Base-by-base conservation (phyloP, 2,888 invertebrate genomes). In the Cheilosia soror region DNA sequence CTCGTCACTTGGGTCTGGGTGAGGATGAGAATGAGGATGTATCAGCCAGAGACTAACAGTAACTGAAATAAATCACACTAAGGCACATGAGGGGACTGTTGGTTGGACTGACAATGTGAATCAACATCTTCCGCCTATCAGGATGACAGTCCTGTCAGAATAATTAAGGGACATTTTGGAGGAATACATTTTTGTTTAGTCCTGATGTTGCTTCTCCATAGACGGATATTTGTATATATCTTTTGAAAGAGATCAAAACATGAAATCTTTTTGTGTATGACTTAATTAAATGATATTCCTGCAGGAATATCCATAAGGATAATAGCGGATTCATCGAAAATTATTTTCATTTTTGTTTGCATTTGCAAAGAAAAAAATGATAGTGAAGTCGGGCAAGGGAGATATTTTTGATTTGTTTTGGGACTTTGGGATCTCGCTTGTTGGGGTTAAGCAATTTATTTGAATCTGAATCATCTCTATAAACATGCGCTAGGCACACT, bases 391-490 rank as follows among this genome's bases (percentile, higher is more conserved):
- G 29, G 2, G 25, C 3, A n/a, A 62, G 47, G 13, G 33, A 73
- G 62, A 49, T 53, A 51, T 73, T 63, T 82, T 60, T 78, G 79
- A 83, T 83, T 83, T 83, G 68, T 55, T 83, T 31, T 57, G 79
- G 83, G 83, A 84, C 51, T 42, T 47, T 33, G 79, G 83, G 83
- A 82, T 25, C 53, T 47, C 25, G 9, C 51, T 20, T 20, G 60
- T 25, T 62, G 15, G 42, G 75, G 47, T 76, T 69, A 69, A 58
- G 68, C 75, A 69, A 76, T 81, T 81, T 81, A 81, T 80, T 40
- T 62, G 62, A 63, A 80, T 75, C 47, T 11, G 53, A 58, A 79
- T 71, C 27, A 65, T 77, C 13, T 33, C 9, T 33, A 27, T 57
- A 53, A 73, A 72, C 73, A n/a, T 68, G 47, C 15, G 53, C 51